phyloP scores from a whole-genome alignment of 2,113 vertebrate genomes.

The Pterocles gutturalis region DNA sequence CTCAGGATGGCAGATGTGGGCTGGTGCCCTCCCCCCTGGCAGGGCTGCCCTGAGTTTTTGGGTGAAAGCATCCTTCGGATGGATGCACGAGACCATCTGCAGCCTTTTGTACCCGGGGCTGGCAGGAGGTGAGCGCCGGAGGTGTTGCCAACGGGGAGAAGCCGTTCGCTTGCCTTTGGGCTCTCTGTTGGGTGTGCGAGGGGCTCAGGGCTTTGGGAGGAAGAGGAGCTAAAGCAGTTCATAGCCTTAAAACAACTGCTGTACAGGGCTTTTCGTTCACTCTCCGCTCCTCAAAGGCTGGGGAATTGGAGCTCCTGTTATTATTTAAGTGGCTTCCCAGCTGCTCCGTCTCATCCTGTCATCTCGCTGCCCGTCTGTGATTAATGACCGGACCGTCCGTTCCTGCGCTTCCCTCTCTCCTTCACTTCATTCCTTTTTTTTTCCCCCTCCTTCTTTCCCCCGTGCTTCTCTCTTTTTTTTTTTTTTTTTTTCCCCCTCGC shows the following conservation, averaged over 20 bases:
- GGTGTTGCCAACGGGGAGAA: background rate
- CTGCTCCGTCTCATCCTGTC: conserved; percentile 6
- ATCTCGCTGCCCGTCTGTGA: background rate
- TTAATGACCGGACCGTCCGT: background rate
- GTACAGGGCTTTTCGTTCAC: background rate
- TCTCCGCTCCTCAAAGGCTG: background rate
- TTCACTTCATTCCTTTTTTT: conserved; percentile 35
- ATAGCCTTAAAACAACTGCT: fast-evolving
- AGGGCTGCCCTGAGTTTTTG: background rate
- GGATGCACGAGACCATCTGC: fast-evolving
- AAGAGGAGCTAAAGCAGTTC: background rate
- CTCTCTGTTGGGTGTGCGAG: fast-evolving
- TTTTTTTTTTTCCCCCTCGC: background rate
- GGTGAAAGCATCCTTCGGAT: background rate
- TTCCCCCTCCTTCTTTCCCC: background rate
- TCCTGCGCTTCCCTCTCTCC: conserved; percentile 1
- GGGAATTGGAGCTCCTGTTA: background rate
- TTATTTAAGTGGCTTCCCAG: conserved; percentile 21
- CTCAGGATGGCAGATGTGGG: background rate
- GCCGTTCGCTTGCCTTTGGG: background rate
- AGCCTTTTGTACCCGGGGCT: background rate
- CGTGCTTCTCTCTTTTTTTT: conserved; percentile 21
- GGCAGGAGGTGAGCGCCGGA: background rate
- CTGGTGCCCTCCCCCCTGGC: background rate
- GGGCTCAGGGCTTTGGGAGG: background rate